These are phyloP conservation scores for Anoplopoma fimbria DNA, from an alignment of 2,113 vertebrate species.

Conservation along the genomic window DNA sequence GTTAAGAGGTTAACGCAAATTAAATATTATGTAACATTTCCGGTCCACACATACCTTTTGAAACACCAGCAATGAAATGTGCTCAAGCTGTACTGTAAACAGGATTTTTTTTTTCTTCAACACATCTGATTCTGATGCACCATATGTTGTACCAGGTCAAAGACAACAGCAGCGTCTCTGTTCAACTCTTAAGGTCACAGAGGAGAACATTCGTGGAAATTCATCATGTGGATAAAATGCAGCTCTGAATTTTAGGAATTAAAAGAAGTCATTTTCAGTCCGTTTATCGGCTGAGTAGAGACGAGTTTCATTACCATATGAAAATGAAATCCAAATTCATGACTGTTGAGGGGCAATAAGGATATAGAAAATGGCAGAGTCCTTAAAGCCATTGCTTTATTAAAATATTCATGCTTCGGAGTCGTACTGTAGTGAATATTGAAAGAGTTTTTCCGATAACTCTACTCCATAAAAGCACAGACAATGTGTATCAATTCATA, in stretches of 20 bases:
- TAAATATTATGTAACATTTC: neutral
- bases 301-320: slow-evolving; percentile 40
- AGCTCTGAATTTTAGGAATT: slow-evolving; percentile 11
- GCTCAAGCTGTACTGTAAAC: too few species aligned
- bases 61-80: neutral
- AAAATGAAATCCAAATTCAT: slow-evolving; percentile 47
- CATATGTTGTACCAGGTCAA: neutral
- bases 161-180: neutral
- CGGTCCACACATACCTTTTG: neutral
- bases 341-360: slow-evolving; percentile 12
- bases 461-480: neutral
- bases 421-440: slow-evolving; percentile 12
- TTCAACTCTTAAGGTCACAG: too few species aligned
- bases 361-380: slow-evolving; percentile 6
- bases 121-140: neutral
- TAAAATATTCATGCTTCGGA: slow-evolving; percentile 23
- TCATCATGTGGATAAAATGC: slow-evolving; percentile 26
- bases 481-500: neutral
- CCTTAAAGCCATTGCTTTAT: slow-evolving; percentile 14
- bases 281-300: slow-evolving; percentile 20
- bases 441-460: too few species aligned
- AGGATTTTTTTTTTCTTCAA: neutral
- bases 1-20: neutral
- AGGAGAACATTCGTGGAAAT: slow-evolving; percentile 34
- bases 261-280: slow-evolving; percentile 8